phyloP scores from a whole-genome alignment of 1,140 invertebrate species.

The Lasioglossum albipes region DNA sequence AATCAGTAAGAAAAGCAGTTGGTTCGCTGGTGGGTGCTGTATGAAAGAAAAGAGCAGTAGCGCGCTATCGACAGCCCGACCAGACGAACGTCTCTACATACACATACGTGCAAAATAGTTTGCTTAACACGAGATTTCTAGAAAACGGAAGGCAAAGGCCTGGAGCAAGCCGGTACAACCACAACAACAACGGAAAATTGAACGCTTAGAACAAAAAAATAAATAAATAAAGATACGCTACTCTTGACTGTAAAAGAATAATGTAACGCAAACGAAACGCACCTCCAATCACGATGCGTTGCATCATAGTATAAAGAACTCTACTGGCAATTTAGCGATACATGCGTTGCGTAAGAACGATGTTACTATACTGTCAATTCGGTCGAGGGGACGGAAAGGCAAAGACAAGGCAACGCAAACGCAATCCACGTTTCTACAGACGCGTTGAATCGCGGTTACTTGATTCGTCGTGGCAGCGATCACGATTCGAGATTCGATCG shows the following conservation, averaged over 20 bases:
- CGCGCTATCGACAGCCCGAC: background rate
- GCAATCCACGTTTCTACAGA: too few species aligned
- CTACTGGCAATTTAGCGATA: constrained; percentile 74
- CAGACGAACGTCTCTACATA: background rate
- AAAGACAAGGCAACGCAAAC: background rate
- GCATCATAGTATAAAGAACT: constrained; percentile 45
- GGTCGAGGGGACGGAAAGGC: background rate
- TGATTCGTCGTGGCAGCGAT: constrained; percentile 7
- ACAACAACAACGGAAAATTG: constrained; percentile 67
- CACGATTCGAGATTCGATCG: constrained; percentile 8
- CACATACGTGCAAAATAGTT: constrained; percentile 12
- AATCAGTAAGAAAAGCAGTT: constrained; percentile 29
- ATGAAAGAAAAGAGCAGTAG: background rate
- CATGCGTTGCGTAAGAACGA: background rate
- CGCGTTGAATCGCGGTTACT: constrained; percentile 8
- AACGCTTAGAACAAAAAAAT: constrained; percentile 39
- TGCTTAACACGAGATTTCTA: constrained; percentile 14
- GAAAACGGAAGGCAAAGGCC: constrained; percentile 68
- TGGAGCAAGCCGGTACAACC: constrained; percentile 80
- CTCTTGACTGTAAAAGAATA: constrained; percentile 34
- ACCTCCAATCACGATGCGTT: constrained; percentile 78
- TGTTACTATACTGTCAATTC: background rate
- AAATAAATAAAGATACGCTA: constrained; percentile 18
- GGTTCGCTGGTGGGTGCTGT: constrained; percentile 26
- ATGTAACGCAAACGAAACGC: constrained; percentile 60